These are phyloP conservation scores for Danaus plexippus DNA, from an alignment of 1,140 invertebrate species.

Conservation along the genomic window DNA sequence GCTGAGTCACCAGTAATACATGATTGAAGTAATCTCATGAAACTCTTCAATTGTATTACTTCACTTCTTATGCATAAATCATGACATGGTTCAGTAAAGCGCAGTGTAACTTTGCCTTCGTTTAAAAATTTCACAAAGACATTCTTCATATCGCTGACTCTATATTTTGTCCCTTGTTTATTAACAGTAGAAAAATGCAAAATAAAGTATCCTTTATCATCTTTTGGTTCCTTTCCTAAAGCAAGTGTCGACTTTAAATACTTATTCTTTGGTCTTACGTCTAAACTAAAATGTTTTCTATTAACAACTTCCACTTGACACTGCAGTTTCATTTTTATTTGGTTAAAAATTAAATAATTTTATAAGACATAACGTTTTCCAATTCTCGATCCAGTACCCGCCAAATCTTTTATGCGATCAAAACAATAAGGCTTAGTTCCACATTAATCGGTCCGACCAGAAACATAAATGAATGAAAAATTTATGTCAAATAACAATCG, in stretches of 20 bases:
- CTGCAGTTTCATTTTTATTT: constrained; percentile 76
- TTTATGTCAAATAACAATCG: no score
- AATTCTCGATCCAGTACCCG: no score
- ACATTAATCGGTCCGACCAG: no score
- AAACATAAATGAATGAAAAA: no score
- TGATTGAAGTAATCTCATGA: constrained; percentile 76
- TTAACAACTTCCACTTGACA: constrained; percentile 78
- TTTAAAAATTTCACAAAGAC: constrained; percentile 79
- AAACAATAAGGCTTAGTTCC: no score
- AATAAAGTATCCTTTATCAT: constrained; percentile 73
- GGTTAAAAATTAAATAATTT: not conserved
- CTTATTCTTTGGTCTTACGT: constrained; percentile 55
- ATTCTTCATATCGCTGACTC: constrained; percentile 76
- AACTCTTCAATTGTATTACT: constrained; percentile 77
- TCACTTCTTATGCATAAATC: constrained; percentile 80
- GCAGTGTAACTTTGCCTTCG: constrained; percentile 82
- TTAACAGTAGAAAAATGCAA: constrained; percentile 77
- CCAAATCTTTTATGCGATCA: no score
- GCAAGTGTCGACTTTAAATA: constrained; percentile 76
- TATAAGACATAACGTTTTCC: not conserved
- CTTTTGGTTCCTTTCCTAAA: constrained; percentile 75
- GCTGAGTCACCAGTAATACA: constrained; percentile 74
- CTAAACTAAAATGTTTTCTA: constrained; percentile 63
- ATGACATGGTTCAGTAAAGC: constrained; percentile 78
- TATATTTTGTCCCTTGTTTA: constrained; percentile 78